Percentiles rank a stretch among this genome's conserved stretches.
These are phyloP conservation scores for Leucophenga montana DNA, from an alignment of 2,888 invertebrate species.

Conservation along the genomic window DNA sequence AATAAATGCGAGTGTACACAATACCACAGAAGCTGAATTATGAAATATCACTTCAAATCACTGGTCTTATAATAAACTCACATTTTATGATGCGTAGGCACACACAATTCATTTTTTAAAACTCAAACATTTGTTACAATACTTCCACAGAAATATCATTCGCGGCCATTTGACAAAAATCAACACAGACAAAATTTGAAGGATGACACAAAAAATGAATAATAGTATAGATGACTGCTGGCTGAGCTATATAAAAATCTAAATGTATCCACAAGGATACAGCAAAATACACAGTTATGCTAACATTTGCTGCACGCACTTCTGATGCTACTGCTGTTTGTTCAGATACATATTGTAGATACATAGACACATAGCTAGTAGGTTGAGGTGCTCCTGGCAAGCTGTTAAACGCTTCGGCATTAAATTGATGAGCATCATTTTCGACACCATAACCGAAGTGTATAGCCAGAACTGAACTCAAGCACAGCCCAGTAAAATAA, in stretches of 20 bases:
- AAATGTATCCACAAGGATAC: background rate
- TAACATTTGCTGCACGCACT: background rate
- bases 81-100: too few relatives aligned
- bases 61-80: too few relatives aligned
- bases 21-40: too few relatives aligned
- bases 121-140: slow-evolving; percentile 2
- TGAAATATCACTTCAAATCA: too few relatives aligned
- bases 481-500: too few relatives aligned
- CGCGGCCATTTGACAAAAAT: too few relatives aligned
- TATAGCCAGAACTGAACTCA: slow-evolving; percentile 3
- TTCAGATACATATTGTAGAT: background rate
- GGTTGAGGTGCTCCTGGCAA: background rate
- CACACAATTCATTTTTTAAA: too few relatives aligned
- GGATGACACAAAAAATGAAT: background rate
- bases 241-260: slow-evolving; percentile 2
- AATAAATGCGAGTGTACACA: too few relatives aligned
- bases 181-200: too few relatives aligned
- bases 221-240: background rate
- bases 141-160: background rate
- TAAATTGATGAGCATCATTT: slow-evolving; percentile 54
- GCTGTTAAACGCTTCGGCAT: slow-evolving; percentile 48
- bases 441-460: slow-evolving; percentile 19
- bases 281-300: background rate
- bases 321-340: background rate
- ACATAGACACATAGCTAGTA: too few relatives aligned